These are phyloP conservation scores for Aptenodytes patagonicus DNA, from an alignment of 2,113 vertebrate species.

Conservation along the genomic window DNA sequence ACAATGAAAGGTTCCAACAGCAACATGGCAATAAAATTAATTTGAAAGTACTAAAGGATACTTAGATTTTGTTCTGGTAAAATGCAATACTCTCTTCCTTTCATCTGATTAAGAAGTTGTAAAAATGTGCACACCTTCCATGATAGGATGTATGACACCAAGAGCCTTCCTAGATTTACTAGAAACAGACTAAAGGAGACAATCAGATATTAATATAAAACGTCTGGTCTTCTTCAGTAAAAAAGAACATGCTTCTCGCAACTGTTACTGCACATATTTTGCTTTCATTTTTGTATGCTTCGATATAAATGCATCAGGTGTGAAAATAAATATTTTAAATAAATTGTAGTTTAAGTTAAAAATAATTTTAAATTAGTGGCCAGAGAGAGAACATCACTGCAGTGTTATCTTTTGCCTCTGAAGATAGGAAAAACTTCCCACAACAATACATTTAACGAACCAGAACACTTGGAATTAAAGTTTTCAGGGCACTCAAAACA, in stretches of 20 bases:
- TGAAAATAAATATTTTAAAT: neutral
- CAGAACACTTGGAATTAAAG: constrained; percentile 49
- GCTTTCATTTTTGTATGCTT: constrained; percentile 8
- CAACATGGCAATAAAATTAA: neutral
- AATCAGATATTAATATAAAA: constrained; percentile 32
- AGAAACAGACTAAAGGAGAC: constrained; percentile 42
- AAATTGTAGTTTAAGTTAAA: neutral
- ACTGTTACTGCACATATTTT: neutral
- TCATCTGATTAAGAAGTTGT: constrained; percentile 3
- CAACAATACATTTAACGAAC: constrained; percentile 41
- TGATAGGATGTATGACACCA: neutral
- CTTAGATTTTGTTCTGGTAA: neutral
- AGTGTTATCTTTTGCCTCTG: constrained; percentile 35
- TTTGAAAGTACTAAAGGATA: neutral
- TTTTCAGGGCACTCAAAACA: constrained; percentile 43
- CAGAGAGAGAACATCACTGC: neutral
- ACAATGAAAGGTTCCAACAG: neutral
- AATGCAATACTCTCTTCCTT: neutral
- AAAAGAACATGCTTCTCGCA: neutral
- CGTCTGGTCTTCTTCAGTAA: neutral
- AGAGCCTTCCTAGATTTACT: constrained; percentile 22
- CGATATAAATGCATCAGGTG: neutral
- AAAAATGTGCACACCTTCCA: neutral
- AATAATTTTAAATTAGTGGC: constrained; percentile 8
- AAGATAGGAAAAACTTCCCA: constrained; percentile 56